Evolutionary conservation across 2,113 vertebrate species (phyloP).

Genomic region (Stercorarius parasiticus): DNA sequence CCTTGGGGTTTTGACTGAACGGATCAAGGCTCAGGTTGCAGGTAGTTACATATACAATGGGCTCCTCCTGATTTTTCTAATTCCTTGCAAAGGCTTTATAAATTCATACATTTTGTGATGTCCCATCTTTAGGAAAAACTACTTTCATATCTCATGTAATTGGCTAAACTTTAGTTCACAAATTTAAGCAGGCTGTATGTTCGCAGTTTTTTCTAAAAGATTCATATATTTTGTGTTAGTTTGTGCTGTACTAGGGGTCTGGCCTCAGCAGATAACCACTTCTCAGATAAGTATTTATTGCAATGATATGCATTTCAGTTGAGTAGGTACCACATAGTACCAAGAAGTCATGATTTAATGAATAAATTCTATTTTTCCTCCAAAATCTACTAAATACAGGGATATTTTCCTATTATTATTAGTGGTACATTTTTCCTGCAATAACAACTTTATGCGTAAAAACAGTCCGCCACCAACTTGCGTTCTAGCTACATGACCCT

Average conservation of each 20-base stretch:
- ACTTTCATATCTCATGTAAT: slow-evolving; percentile 20
- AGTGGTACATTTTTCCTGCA: background rate
- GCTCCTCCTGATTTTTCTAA: background rate
- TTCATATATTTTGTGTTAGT: background rate
- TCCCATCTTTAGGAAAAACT: slow-evolving; percentile 45
- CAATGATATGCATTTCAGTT: slow-evolving; percentile 35
- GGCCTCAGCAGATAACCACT: slow-evolving; percentile 37
- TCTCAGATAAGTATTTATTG: slow-evolving; percentile 51
- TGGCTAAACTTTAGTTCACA: slow-evolving; percentile 51
- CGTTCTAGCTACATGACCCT: background rate
- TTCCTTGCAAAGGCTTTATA: slow-evolving; percentile 17
- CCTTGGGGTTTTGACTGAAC: background rate
- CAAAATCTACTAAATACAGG: slow-evolving; percentile 26
- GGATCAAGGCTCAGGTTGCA: background rate
- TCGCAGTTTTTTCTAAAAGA: background rate
- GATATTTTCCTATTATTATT: background rate
- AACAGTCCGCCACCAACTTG: background rate
- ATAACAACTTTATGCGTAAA: background rate
- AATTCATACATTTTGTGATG: slow-evolving; percentile 39
- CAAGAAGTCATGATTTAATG: background rate
- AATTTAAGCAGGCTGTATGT: background rate
- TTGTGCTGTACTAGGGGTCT: slow-evolving; percentile 38
- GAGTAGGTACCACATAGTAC: background rate
- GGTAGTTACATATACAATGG: background rate
- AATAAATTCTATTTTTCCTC: slow-evolving; percentile 42